Base-by-base conservation (phyloP, 2,113 vertebrate species). In the Hylia prasina region DNA sequence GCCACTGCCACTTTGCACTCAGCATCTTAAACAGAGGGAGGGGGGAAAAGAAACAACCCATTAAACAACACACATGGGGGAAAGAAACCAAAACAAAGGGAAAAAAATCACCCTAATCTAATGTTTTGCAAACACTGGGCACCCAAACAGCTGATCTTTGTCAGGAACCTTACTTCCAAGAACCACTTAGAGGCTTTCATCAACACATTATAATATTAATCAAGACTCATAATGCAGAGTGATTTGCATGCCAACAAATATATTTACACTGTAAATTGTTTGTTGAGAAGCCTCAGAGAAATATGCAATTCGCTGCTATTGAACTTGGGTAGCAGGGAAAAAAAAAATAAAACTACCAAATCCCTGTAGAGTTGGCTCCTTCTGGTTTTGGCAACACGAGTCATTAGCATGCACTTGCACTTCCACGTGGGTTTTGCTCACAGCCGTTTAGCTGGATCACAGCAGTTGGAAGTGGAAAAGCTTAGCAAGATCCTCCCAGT, bases 161-260 rank as follows among this genome's bases (percentile, higher is more conserved):
- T 98, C 92, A 89, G 95, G 97, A 98, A 96, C 97, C 89, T 97
- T 81, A 75, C 82, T 97, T 98, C 97, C 96, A 97, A 98, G 96
- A 98, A 97, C 96, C 97, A 98, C 97, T 98, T 97, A 97, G 66
- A 97, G 96, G 93, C 97, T 98, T 98, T 98, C 98, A 98, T 98
- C 98, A 98, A 97, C 97, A 96, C 97, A 98, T 98, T 98, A 98
- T 97, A 98, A 98, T 98, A 98, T 98, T 98, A 98, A 98, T 98
- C 98, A 98, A 98, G 97, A 66, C 97, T 98, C 97, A 98, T 98
- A 98, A 98, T 98, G 97, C 95, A 89, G 94, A 97, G 96, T 96
- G 97, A 98, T 98, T 98, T 98, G 98, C 98, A 98, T 98, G 97
- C 98, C 97, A 98, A 98, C 98, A 98, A 98, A 98, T 98, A 98